Base-by-base conservation (phyloP, 1,140 invertebrate species). In the Rhagoletis zephyria region DNA sequence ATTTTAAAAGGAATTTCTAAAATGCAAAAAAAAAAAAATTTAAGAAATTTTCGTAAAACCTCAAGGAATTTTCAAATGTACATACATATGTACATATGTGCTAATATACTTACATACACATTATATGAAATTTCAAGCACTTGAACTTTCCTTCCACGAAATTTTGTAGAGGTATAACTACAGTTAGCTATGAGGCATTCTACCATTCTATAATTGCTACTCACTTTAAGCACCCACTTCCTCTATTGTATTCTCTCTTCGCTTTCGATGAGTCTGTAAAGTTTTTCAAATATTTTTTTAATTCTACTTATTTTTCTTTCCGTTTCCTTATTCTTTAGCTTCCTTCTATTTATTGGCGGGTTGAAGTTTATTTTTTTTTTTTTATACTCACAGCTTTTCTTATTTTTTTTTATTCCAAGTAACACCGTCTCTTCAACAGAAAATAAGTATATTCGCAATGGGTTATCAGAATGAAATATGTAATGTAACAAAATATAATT, bases 221-320 rank as follows among this genome's bases (percentile, higher is more conserved):
- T 74, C 67, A 74, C 40, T 74, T 45, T 14, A 74, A 45, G 40
- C 67, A 74, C 12, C 67, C 40, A 74, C 67, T 45, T 74, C 67
- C 67, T 42, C 16, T 74, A 14, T 4, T n/a, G 67, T 12, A 40
- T 45, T 74, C 14, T 14, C 67, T 12, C 67, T 45, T 74, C 14
- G 12, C 67, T 48, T 16, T 45, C 4, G 16, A 16, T 3, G 12
- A 16, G 67, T 74, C 67, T 74, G 42, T 12, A 4, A 74, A 48
- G 42, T 74, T 74, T 4, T 10, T 48, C 40, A 1, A 7, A 4
- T 2, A 40, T 74, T 74, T 74, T 74, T 74, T 48, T 5, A 7
- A 16, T 30, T 56, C 51, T 9, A 48, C n/a, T n/a, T n/a, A n/a
- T 5, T 45, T 74, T 14, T 48, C 1, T 6, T 63, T 63, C 30